Percentiles rank a stretch among this genome's conserved stretches.
phyloP scores from a whole-genome alignment of 1,140 invertebrate genomes.

The Apocrypta bakeri region DNA sequence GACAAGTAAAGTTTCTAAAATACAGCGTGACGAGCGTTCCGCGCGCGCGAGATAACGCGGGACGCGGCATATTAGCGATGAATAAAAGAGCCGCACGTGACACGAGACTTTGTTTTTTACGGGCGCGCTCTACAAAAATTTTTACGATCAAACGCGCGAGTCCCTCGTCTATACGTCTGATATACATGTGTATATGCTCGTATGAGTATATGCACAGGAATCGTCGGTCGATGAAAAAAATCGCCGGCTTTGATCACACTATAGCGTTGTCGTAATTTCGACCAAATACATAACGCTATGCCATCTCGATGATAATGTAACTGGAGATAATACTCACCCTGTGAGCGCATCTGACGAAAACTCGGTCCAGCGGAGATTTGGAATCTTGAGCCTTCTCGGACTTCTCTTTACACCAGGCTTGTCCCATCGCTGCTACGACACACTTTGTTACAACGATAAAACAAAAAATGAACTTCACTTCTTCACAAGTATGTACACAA shows the following conservation, averaged over 20 bases:
- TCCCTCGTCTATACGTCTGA: no score
- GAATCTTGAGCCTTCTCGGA: constrained; percentile 70
- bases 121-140: constrained; percentile 28
- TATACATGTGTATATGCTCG: no score
- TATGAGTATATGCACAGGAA: no score
- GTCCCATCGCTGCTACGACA: constrained; percentile 61
- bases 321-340: constrained; percentile 59
- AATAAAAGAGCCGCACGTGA: constrained; percentile 25
- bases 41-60: not conserved
- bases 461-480: no score
- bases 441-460: no score
- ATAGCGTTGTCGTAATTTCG: no score
- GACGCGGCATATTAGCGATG: constrained; percentile 13
- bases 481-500: no score
- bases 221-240: not conserved
- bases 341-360: constrained; percentile 70
- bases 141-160: not conserved
- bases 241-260: not conserved
- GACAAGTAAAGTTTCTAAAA: not conserved
- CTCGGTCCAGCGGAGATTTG: constrained; percentile 71
- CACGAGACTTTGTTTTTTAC: constrained; percentile 8
- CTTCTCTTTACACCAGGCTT: constrained; percentile 71
- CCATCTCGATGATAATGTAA: not conserved
- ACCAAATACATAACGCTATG: no score
- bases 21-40: not conserved